phyloP scores from a whole-genome alignment of 1,140 invertebrate species.

The Danaus melanippus region DNA sequence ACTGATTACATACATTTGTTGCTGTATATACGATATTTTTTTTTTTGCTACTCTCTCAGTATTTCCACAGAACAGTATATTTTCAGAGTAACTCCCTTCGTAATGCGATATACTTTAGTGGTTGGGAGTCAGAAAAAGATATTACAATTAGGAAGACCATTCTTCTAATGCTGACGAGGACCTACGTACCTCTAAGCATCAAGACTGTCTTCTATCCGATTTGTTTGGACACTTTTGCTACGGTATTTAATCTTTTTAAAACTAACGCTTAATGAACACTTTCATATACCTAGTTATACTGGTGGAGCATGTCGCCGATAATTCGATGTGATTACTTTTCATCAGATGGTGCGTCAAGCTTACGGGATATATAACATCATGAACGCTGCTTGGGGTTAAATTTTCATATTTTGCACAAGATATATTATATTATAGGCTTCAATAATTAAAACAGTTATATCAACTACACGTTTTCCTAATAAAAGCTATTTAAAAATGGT shows the following conservation, averaged over 20 bases:
- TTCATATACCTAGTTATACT: neutral
- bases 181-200: slow-evolving; percentile 29
- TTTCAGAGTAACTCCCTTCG: slow-evolving; percentile 35
- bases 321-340: slow-evolving; percentile 9
- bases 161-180: slow-evolving; percentile 39
- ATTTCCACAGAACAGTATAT: neutral
- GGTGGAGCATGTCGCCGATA: neutral
- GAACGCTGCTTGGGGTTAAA: slow-evolving; percentile 35
- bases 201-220: slow-evolving; percentile 39
- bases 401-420: no score
- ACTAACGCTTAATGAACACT: neutral
- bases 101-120: slow-evolving; percentile 40
- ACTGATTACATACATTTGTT: no score
- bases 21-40: no score
- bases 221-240: slow-evolving; percentile 41
- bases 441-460: neutral
- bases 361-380: slow-evolving; percentile 41
- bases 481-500: neutral
- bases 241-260: slow-evolving; percentile 25
- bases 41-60: no score
- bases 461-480: neutral
- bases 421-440: no score
- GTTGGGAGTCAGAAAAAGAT: slow-evolving; percentile 35
- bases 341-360: slow-evolving; percentile 37
- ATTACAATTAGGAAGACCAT: slow-evolving; percentile 30